Percentiles rank a stretch among this genome's conserved stretches.
These are phyloP conservation scores for Erannis defoliaria DNA, from an alignment of 2,888 invertebrate genomes.

Conservation along the genomic window DNA sequence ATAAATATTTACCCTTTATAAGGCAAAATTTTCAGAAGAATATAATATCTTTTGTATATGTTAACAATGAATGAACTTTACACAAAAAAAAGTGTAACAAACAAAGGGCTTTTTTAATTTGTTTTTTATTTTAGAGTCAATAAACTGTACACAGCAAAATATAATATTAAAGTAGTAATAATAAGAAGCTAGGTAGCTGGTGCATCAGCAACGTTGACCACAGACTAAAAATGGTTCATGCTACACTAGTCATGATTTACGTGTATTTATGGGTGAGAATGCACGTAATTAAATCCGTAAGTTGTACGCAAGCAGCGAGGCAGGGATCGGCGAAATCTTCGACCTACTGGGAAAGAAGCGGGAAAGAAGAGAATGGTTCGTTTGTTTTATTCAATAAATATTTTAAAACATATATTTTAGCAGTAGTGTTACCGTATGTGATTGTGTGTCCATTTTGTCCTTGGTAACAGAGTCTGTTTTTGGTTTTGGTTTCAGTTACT, in stretches of 20 bases:
- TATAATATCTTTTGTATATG: background rate
- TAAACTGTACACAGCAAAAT: too few relatives aligned
- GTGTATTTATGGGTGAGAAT: slow-evolving; percentile 27
- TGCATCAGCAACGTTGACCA: too few relatives aligned
- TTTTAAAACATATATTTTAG: slow-evolving; percentile 38
- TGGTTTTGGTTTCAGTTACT: slow-evolving; percentile 25
- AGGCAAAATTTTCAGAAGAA: too few relatives aligned
- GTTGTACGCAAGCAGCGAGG: slow-evolving; percentile 84
- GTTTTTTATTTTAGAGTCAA: too few relatives aligned
- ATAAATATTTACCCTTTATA: too few relatives aligned
- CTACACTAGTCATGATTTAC: too few relatives aligned
- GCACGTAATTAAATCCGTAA: slow-evolving; percentile 66
- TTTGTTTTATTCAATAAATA: slow-evolving; percentile 47
- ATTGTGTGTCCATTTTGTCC: slow-evolving; percentile 77
- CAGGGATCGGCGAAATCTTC: slow-evolving; percentile 82
- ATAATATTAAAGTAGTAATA: too few relatives aligned
- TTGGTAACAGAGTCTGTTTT: slow-evolving; percentile 61
- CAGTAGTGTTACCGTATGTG: slow-evolving; percentile 64
- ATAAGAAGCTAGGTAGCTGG: too few relatives aligned
- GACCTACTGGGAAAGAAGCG: slow-evolving; percentile 73
- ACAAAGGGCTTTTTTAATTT: too few relatives aligned
- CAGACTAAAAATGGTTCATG: too few relatives aligned
- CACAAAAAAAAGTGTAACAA: too few relatives aligned
- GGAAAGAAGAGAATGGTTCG: slow-evolving; percentile 84
- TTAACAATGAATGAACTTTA: background rate